phyloP scores from a whole-genome alignment of 2,113 vertebrate genomes.

The Pedionomus torquatus region DNA sequence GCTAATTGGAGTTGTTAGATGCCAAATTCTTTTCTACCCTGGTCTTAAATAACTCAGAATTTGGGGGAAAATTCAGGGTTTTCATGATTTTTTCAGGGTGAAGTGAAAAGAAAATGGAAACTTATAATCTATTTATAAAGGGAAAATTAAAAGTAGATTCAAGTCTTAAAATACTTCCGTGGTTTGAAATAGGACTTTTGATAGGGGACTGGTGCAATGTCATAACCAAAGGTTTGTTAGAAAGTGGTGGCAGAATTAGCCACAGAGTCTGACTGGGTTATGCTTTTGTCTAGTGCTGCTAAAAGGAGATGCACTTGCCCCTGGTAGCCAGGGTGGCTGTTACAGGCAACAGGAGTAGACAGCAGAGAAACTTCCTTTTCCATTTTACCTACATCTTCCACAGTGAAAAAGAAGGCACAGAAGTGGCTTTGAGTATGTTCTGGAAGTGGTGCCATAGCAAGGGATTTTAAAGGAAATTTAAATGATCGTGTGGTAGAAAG shows the following conservation, averaged over 20 bases:
- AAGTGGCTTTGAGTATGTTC: background rate
- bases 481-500: background rate
- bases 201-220: background rate
- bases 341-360: background rate
- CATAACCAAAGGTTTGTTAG: background rate
- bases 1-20: background rate
- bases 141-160: background rate
- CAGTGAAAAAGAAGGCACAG: background rate
- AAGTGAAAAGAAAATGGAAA: background rate
- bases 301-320: background rate
- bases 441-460: background rate
- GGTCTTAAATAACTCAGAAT: background rate
- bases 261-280: background rate
- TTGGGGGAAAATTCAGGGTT: background rate
- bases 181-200: background rate
- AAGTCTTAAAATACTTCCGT: background rate
- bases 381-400: background rate
- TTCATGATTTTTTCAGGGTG: background rate
- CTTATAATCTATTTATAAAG: background rate
- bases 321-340: background rate
- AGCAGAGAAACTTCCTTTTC: background rate
- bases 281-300: background rate
- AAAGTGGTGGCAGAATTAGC: background rate
- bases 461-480: background rate
- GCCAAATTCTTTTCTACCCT: background rate